phyloP scores from a whole-genome alignment of 2,888 invertebrate genomes.

The Diarsia mendica region DNA sequence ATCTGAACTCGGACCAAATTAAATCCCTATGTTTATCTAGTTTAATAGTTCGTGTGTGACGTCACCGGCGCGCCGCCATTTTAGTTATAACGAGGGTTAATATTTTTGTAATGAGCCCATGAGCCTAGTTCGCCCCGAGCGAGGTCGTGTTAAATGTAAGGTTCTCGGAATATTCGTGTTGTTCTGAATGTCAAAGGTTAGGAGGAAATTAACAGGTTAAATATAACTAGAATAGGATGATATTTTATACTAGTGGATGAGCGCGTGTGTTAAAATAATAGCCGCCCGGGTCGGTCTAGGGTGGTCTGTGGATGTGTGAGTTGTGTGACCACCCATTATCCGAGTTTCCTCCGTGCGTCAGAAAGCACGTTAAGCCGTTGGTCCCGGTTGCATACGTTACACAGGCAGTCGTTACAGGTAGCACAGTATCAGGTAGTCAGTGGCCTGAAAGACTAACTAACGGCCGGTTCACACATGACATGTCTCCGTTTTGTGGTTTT shows the following conservation, averaged over 20 bases:
- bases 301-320: no score
- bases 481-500: no score
- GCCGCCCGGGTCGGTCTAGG: no score
- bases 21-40: conserved; percentile 24
- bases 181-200: conserved; percentile 46
- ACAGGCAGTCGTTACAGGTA: no score
- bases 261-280: no score
- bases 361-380: no score
- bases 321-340: no score
- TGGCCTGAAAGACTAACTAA: no score
- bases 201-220: background rate
- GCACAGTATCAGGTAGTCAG: no score
- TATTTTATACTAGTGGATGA: background rate
- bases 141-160: conserved; percentile 36
- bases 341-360: no score
- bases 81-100: conserved; percentile 54
- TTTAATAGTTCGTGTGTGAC: conserved; percentile 33
- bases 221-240: background rate
- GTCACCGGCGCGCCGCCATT: conserved; percentile 39
- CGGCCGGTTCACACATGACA: no score
- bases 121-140: conserved; percentile 28
- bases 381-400: no score
- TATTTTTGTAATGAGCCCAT: conserved; percentile 54
- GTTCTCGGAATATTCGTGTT: conserved; percentile 29
- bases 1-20: conserved; percentile 19